Evolutionary conservation across 2,113 vertebrate species (phyloP).

Genomic region (Oostethus manadensis): DNA sequence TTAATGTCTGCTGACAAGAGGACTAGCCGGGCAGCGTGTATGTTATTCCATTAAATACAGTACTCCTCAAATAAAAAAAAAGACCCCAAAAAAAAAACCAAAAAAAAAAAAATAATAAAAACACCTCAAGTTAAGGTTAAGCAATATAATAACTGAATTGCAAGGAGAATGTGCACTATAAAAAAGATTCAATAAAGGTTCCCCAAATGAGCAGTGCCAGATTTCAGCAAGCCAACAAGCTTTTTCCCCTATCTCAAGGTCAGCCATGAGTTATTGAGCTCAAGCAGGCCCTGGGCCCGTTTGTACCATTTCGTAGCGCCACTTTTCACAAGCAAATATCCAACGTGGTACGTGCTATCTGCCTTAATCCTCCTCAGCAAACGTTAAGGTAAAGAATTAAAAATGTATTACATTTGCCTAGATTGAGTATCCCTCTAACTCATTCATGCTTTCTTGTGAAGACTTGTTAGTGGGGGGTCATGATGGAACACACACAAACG

Average conservation of each 20-base stretch:
- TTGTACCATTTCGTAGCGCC: constrained; percentile 15
- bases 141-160: not conserved
- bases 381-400: not conserved
- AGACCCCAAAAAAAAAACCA: not conserved
- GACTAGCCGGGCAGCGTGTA: no score
- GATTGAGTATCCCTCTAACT: not conserved
- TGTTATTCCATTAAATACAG: no score
- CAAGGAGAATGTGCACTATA: not conserved
- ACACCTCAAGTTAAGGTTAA: not conserved
- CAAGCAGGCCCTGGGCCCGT: constrained; percentile 37
- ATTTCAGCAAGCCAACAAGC: constrained; percentile 44
- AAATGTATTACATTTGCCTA: not conserved
- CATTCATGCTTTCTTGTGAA: not conserved
- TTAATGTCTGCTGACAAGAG: no score
- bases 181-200: not conserved
- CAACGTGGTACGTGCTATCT: not conserved
- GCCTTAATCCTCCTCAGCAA: not conserved
- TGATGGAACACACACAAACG: constrained; percentile 4
- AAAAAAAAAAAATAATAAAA: no score
- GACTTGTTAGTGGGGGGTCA: constrained; percentile 4
- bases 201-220: constrained; percentile 48
- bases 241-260: constrained; percentile 54
- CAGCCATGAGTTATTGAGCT: constrained; percentile 72
- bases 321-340: constrained; percentile 7
- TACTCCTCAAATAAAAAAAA: no score